Base-by-base conservation (phyloP, 2,888 invertebrate genomes). In the Drosophila fungiperda region DNA sequence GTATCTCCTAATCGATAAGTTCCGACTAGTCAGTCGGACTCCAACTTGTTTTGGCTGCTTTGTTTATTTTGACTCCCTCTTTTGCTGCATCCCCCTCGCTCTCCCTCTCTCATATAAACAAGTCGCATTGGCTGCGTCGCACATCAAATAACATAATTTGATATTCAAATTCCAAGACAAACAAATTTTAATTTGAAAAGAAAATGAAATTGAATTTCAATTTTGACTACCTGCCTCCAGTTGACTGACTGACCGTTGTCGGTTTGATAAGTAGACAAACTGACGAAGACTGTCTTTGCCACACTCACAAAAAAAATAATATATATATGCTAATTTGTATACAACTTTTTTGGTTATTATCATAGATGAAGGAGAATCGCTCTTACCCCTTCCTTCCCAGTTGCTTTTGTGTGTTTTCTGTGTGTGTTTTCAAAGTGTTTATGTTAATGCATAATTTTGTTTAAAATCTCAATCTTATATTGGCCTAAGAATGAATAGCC, bases 171-270 rank as follows among this genome's bases (percentile, higher is more conserved):
- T 88, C 80, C 76, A 74, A 87, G 64, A 76, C 76, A 88, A 88
- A 79, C 89, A 86, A 82, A 88, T 87, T 83, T 90, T 73, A 87
- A 88, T 88, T 83, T 83, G 72, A 83, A 87, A 87, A 78, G 89
- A 88, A 90, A 87, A 90, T 82, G 87, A 90, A 90, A 90, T 86
- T 88, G 82, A 88, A 90, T 83, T 88, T 87, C 70, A 83, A 86
- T 86, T 86, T 80, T 57, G 78, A 73, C 89, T 87, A 84, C 89
- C 89, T 84, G 87, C 62, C 68, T 50, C 50, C 45, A 67, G 65
- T 52, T 42, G 48, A 59, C 79, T 53, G 67, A 69, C 23, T 45
- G 45, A 45, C 45, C 8, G 45, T 45, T 45, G 45, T 45, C 45
- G 23, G 45, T 45, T 45, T 45, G 23, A 45, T 45, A 45, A 45